Evolutionary conservation across 2,113 vertebrate genomes (phyloP).

Genomic region (Lutjanus erythropterus): DNA sequence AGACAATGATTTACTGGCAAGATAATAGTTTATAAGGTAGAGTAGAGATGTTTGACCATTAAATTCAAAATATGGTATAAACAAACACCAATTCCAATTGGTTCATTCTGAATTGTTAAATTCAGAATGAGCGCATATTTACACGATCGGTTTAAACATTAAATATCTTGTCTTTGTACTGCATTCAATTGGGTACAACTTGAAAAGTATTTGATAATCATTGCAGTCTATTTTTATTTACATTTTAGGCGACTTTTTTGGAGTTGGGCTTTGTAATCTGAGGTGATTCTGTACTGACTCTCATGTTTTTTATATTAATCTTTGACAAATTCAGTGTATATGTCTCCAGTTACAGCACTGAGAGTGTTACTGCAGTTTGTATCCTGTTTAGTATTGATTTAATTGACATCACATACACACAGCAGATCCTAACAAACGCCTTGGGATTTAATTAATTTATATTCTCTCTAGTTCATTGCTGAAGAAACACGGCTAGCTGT

Average conservation of each 20-base stretch:
- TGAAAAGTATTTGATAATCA: no score
- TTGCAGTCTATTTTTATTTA: no score
- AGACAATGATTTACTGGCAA: background rate
- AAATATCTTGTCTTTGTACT: no score
- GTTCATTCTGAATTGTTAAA: no score
- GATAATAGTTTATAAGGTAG: no score
- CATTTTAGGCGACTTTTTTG: no score
- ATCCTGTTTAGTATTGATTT: background rate
- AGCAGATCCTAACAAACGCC: background rate
- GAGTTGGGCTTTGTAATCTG: background rate
- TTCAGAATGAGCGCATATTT: no score
- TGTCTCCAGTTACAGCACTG: background rate
- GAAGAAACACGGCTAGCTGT: background rate
- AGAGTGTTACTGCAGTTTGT: no score
- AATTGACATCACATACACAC: background rate
- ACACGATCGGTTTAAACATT: no score
- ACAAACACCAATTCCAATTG: no score
- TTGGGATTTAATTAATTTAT: background rate
- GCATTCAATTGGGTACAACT: no score
- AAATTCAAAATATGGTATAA: background rate
- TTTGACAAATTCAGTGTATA: background rate
- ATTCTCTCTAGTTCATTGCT: background rate
- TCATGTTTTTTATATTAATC: background rate
- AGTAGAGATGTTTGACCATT: background rate
- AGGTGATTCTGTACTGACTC: background rate